Base-by-base conservation (phyloP, 2,797 vertebrate genomes). In the Chelidonichthys spinosus region DNA sequence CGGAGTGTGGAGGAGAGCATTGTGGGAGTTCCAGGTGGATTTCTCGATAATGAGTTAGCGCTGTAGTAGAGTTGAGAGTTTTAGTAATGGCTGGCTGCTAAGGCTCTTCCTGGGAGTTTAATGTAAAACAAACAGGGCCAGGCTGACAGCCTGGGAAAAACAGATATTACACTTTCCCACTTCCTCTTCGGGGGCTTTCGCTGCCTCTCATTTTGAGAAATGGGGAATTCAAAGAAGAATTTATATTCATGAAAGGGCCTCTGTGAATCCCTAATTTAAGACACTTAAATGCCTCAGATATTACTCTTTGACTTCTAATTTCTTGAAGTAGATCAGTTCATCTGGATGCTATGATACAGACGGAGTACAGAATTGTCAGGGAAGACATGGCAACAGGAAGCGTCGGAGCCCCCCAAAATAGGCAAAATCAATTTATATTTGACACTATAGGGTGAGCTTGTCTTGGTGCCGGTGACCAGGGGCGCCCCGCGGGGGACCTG, bases 1-100 rank as follows among this genome's bases (percentile, higher is more conserved):
- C 85, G 89, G 88, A 92, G 92, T 94, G 93, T 93, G 91, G 90
- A 93, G 92, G 85, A 85, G 85, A 85, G 92, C 90, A 94, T 94
- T 94, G 93, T 95, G 93, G 93, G 89, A 93, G 92, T 95, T 94
- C 93, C 94, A 95, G 94, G 94, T 95, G 94, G 93, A 94, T 94
- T 94, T 93, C 90, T 91, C 72, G 93, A 94, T 95, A 95, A 94
- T 95, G 94, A 95, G 92, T 93, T 90, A 82, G 88, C 74, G 83
- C 89, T 65, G 87, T 86, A 79, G 89, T 88, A 82, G 86, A 93
- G 90, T 90, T 84, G 90, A 92, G 93, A 93, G 92, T 93, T 92
- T 94, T 93, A 93, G 92, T 94, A 92, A 94, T 93, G 93, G 92
- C 91, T 94, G 94, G 90, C 91, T 94, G 92, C 89, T 89, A 85